Evolutionary conservation across 2,797 vertebrate species (phyloP).

Genomic region (Oreonectes daqikongensis): DNA sequence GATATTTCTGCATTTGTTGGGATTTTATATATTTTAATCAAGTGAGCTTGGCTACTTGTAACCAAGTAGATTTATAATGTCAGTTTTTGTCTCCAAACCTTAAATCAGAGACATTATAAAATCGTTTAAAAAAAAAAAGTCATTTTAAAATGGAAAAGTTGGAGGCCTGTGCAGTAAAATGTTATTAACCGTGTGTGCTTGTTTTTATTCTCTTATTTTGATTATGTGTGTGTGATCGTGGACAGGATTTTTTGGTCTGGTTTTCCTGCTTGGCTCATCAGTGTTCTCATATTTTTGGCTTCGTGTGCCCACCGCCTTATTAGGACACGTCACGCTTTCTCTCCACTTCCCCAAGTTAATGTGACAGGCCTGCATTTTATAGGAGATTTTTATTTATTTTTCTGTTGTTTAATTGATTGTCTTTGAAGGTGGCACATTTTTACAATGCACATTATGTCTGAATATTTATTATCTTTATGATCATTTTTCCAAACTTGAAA

Average conservation of each 20-base stretch:
- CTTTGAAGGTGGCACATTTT: background rate
- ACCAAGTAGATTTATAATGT: background rate
- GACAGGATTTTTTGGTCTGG: background rate
- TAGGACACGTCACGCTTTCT: background rate
- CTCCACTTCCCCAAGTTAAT: background rate
- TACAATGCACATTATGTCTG: background rate
- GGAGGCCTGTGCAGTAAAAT: background rate
- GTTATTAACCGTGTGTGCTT: background rate
- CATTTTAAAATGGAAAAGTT: background rate
- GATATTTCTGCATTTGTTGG: background rate
- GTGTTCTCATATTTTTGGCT: conserved; percentile 15
- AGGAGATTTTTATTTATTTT: background rate
- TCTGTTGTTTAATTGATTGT: background rate
- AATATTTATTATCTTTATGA: conserved; percentile 7
- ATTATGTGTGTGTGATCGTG: background rate
- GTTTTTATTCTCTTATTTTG: background rate
- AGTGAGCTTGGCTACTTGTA: background rate
- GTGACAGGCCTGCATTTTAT: conserved; percentile 4
- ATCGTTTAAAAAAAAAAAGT: background rate
- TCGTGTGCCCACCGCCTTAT: conserved; percentile 13
- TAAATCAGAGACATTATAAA: background rate
- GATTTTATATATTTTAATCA: too few species aligned
- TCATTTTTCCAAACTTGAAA: conserved; percentile 1
- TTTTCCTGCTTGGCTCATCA: conserved; percentile 26
- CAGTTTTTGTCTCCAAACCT: background rate